Evolutionary conservation across 2,113 vertebrate species (phyloP).

Genomic region (Urocolius indicus): DNA sequence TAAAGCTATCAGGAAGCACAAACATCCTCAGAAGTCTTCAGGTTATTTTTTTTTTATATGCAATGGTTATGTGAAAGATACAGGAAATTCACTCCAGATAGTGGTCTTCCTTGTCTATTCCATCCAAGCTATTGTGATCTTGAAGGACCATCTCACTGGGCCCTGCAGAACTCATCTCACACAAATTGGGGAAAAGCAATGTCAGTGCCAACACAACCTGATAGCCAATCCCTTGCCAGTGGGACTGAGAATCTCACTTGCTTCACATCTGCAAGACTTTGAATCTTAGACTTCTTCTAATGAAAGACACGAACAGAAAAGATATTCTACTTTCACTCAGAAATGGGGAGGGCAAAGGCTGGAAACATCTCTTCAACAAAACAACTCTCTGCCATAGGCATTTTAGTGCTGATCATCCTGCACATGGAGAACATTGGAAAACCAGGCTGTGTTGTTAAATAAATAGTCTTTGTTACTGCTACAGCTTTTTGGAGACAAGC

Average conservation of each 20-base stretch:
- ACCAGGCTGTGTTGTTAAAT: neutral
- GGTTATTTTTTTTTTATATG: neutral
- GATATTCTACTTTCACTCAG: neutral
- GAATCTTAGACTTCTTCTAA: neutral
- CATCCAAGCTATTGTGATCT: neutral
- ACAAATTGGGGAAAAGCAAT: neutral
- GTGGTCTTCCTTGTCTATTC: neutral
- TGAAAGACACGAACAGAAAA: neutral
- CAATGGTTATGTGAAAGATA: neutral
- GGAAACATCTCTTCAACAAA: neutral
- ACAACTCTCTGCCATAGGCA: fast-evolving
- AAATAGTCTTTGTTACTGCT: neutral
- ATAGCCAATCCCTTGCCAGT: neutral
- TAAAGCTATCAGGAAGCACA: neutral
- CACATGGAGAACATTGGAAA: neutral
- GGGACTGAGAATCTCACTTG: neutral
- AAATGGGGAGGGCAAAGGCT: neutral
- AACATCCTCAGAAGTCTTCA: neutral
- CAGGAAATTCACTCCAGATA: neutral
- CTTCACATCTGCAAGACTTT: neutral
- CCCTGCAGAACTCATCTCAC: neutral
- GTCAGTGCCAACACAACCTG: neutral
- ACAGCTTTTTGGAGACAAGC: neutral
- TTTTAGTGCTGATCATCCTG: neutral
- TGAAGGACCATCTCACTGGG: neutral